Evolutionary conservation across 2,797 vertebrate genomes (phyloP), one percentile per base, ranked within the genome.

Genomic region (Macropus fuliginosus): DNA sequence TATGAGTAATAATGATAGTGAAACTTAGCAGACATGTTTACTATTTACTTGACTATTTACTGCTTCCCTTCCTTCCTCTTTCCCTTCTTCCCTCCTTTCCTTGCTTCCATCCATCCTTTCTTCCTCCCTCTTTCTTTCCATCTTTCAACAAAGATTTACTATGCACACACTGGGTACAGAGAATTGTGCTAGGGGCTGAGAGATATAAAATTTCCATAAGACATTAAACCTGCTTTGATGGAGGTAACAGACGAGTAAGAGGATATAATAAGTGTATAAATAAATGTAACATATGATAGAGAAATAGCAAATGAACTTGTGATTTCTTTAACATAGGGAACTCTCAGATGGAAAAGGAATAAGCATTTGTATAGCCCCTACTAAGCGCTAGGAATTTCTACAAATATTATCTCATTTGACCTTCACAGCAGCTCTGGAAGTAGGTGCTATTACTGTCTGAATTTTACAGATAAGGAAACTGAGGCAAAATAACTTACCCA

Each of bases 81-180:
- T 54, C 5, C 27, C 56, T 21, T 50, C 21, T 18, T 27, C 13
- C 34, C 12, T 89, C 10, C 11, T 24, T 8, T 50, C 21, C 29
- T 2, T 5, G 10, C 8, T 2, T 21, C 34, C 12, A 10, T 13
- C 8, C 46, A 5, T 27, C 52, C 14, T 24, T 21, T 54, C 0
- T 4, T 46, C 21, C 27, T 2, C 54, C 54, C 24, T 54, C 46
- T 27, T 11, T 27, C 0, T 27, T 52, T 46, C 92, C 91, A 31
- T 13, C 62, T 95, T 27, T 92, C 92, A 9, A 3, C 50, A 0
- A 29, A 21, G 34, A 74, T 18, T 40, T 66, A 5, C 34, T 5
- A 2, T 74, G 14, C 18, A 40, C 10, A n/a, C 34, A 74, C 1
- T 40, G 62, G 66, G 66, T 74, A 40, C 66, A 40, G 66, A 74